These are phyloP conservation scores for Drosophila fuyamai DNA, from an alignment of 1,140 invertebrate species.

Conservation along the genomic window DNA sequence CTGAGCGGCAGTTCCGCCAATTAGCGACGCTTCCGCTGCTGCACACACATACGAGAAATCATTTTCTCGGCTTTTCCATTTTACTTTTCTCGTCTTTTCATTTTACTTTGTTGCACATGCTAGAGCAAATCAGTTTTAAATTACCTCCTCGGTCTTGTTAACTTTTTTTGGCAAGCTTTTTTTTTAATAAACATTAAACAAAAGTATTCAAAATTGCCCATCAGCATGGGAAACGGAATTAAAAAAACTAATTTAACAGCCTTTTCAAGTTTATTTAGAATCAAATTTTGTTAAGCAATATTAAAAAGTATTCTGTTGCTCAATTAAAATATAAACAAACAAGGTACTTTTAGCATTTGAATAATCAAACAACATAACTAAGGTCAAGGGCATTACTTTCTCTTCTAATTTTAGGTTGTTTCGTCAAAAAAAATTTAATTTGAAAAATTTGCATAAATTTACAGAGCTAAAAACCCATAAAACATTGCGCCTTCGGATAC, in stretches of 20 bases:
- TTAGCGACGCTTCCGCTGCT: conserved; percentile 77
- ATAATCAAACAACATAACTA: background rate
- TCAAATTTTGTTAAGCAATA: too few relatives aligned
- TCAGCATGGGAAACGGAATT: background rate
- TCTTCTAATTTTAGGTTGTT: conserved; percentile 17
- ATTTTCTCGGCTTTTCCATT: conserved; percentile 69
- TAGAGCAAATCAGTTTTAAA: conserved; percentile 36
- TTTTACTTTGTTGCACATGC: conserved; percentile 38
- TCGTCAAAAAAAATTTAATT: conserved; percentile 66
- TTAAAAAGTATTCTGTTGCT: too few relatives aligned
- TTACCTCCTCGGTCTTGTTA: conserved; percentile 12
- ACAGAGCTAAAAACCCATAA: conserved; percentile 54
- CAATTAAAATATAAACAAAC: too few relatives aligned
- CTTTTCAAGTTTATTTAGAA: too few relatives aligned
- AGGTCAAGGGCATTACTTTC: conserved; percentile 25
- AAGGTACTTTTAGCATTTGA: too few relatives aligned
- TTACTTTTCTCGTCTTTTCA: conserved; percentile 30
- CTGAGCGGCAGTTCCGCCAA: conserved; percentile 72
- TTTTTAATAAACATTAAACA: background rate
- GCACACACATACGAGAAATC: conserved; percentile 32
- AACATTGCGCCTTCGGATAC: conserved; percentile 72
- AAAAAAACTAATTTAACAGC: too few relatives aligned
- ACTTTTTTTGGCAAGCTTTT: conserved; percentile 3
- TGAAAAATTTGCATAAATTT: conserved; percentile 69
- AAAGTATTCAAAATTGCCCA: background rate